Evolutionary conservation across 1,140 invertebrate species (phyloP).

Genomic region (Archegozetes longisetosus): DNA sequence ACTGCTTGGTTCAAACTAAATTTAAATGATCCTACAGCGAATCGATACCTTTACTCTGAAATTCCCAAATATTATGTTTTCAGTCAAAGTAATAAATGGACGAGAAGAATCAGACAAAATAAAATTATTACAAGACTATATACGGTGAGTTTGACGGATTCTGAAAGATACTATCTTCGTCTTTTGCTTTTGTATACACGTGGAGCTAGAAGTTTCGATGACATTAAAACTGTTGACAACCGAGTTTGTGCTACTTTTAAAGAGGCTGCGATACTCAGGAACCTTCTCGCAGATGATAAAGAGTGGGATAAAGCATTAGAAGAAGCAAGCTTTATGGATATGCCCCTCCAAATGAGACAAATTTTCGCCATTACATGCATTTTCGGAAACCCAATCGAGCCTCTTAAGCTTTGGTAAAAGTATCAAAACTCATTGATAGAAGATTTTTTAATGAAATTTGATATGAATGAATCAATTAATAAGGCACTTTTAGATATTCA

Average conservation of each 20-base stretch:
- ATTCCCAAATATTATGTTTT: neutral
- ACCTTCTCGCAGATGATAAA: slow-evolving; percentile 9
- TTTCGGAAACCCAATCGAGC: slow-evolving; percentile 22
- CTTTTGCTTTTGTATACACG: slow-evolving; percentile 19
- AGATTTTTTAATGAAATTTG: slow-evolving; percentile 13
- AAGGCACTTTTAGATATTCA: slow-evolving; percentile 15
- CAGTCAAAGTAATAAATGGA: slow-evolving; percentile 1
- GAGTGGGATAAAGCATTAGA: slow-evolving; percentile 13
- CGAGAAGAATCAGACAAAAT: slow-evolving; percentile 1
- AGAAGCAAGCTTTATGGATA: slow-evolving; percentile 10
- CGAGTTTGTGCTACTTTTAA: slow-evolving; percentile 12
- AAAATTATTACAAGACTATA: slow-evolving; percentile 20
- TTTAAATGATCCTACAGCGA: slow-evolving; percentile 18
- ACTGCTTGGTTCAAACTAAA: slow-evolving; percentile 10
- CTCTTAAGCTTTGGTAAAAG: slow-evolving; percentile 17
- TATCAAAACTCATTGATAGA: slow-evolving; percentile 14
- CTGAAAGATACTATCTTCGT: slow-evolving; percentile 20
- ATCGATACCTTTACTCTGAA: no score
- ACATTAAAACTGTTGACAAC: slow-evolving; percentile 19
- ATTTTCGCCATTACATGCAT: slow-evolving; percentile 9
- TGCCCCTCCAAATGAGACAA: slow-evolving; percentile 10
- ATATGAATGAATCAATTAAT: no score
- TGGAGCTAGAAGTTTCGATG: slow-evolving; percentile 19
- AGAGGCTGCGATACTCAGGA: slow-evolving; percentile 10
- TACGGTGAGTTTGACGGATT: slow-evolving; percentile 14